Evolutionary conservation across 2,113 vertebrate species (phyloP).

Genomic region (Canis aureus): DNA sequence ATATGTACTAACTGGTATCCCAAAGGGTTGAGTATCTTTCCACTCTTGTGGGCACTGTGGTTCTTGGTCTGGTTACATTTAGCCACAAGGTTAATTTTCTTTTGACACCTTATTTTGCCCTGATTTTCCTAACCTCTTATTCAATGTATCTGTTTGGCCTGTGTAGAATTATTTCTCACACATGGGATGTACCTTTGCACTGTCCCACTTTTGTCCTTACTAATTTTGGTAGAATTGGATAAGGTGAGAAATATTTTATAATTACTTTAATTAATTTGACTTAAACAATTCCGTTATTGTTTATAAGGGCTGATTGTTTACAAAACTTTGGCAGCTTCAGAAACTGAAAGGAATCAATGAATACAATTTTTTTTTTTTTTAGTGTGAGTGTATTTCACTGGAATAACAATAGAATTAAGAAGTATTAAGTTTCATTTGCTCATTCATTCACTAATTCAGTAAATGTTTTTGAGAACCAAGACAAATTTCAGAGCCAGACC

Average conservation of each 20-base stretch:
- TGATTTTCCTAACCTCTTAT: not conserved
- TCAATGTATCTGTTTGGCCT: not conserved
- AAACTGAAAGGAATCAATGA: not conserved
- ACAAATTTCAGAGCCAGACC: not conserved
- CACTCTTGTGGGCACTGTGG: not conserved
- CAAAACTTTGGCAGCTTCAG: not conserved
- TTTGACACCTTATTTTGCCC: not conserved
- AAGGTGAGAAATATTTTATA: not conserved
- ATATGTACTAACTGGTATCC: not conserved
- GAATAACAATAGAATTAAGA: not conserved
- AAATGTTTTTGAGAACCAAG: not conserved
- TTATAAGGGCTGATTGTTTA: not conserved
- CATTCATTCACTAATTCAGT: not conserved
- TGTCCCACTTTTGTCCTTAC: not conserved
- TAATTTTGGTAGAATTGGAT: constrained; percentile 7
- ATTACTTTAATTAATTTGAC: not conserved
- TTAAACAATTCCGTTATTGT: not conserved
- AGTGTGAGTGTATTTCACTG: not conserved
- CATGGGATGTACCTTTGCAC: not conserved
- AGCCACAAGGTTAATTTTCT: constrained; percentile 48
- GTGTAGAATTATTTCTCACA: not conserved
- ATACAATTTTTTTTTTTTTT: not conserved
- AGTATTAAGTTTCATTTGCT: not conserved
- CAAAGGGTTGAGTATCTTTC: not conserved
- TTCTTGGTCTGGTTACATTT: constrained; percentile 12